These are phyloP conservation scores for Hippasteria phrygiana DNA, from an alignment of 53 echinoderm and acorn worm species.

Conservation along the genomic window DNA sequence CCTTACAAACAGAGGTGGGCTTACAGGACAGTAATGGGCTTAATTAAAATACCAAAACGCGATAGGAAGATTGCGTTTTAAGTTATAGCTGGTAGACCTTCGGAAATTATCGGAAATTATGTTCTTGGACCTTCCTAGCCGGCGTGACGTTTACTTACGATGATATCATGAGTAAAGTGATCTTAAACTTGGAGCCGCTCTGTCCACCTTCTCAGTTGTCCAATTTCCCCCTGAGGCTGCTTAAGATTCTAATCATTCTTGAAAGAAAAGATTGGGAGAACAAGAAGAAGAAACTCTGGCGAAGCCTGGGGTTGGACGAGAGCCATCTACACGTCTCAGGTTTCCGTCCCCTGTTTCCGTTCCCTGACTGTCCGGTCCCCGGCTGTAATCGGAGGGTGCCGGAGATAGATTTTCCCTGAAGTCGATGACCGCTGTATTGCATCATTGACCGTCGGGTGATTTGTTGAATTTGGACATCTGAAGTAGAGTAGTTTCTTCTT, in stretches of 20 bases:
- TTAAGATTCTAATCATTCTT: constrained; percentile 35
- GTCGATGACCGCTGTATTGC: constrained; percentile 26
- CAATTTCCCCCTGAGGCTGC: constrained; percentile 18
- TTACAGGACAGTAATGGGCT: too few relatives aligned
- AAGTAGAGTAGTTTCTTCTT: not conserved
- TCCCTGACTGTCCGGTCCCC: constrained; percentile 4
- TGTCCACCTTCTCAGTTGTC: constrained; percentile 11
- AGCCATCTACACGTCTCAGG: constrained; percentile 11
- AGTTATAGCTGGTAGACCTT: too few relatives aligned
- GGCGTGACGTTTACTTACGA: not conserved
- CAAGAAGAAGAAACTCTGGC: not conserved
- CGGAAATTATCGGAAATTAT: too few relatives aligned
- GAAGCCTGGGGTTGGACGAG: constrained; percentile 11
- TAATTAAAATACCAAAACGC: too few relatives aligned
- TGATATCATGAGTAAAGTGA: constrained; percentile 6
- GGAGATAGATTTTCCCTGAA: not conserved
- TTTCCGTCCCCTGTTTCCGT: constrained; percentile 34
- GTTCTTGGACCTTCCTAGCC: not conserved
- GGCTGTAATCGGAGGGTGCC: not conserved
- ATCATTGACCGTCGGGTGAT: not conserved
- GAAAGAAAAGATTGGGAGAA: not conserved
- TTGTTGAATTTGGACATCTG: not conserved
- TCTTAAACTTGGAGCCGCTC: constrained; percentile 27
- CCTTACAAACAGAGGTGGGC: too few relatives aligned
- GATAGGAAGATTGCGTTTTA: too few relatives aligned